phyloP scores from a whole-genome alignment of 2,797 vertebrate species.

The Peromyscus attwateri region DNA sequence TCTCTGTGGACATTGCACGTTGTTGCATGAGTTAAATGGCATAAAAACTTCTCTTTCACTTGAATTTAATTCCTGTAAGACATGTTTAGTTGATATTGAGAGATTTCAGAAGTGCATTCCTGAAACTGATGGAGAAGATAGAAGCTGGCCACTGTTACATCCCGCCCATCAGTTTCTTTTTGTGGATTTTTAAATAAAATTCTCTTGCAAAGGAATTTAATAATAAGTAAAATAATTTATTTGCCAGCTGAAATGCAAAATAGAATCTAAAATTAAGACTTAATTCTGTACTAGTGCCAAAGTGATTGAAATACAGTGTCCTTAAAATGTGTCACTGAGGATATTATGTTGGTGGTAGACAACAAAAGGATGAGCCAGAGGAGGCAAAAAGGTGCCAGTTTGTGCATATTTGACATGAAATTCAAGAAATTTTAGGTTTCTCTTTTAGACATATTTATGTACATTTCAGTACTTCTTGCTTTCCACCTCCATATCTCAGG shows the following conservation, averaged over 20 bases:
- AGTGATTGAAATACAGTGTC: conserved; percentile 57
- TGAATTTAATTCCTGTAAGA: conserved; percentile 32
- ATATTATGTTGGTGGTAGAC: not conserved
- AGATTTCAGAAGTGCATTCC: not conserved
- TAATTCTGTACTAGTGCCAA: conserved; percentile 67
- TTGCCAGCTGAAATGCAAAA: conserved; percentile 70
- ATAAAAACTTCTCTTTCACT: not conserved
- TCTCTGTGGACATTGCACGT: not conserved
- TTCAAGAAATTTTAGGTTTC: conserved; percentile 30
- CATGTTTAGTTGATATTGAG: not conserved
- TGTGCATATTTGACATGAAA: conserved; percentile 27
- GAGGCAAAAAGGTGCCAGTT: not conserved
- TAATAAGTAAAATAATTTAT: conserved; percentile 71
- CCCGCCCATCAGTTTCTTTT: conserved; percentile 48
- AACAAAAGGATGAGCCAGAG: conserved; percentile 5
- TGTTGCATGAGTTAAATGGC: not conserved
- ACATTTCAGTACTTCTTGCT: conserved; percentile 10
- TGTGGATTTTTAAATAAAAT: conserved; percentile 73
- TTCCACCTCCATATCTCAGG: conserved; percentile 30
- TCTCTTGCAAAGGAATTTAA: conserved; percentile 64
- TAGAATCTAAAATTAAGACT: conserved; percentile 71
- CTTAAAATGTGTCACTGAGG: conserved; percentile 48
- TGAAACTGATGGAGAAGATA: conserved; percentile 39
- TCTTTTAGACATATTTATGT: conserved; percentile 19
- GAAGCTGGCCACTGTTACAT: conserved; percentile 31